Percentiles rank a stretch among this genome's conserved stretches.
phyloP scores from a whole-genome alignment of 2,113 vertebrate species.

The Mastomys coucha region DNA sequence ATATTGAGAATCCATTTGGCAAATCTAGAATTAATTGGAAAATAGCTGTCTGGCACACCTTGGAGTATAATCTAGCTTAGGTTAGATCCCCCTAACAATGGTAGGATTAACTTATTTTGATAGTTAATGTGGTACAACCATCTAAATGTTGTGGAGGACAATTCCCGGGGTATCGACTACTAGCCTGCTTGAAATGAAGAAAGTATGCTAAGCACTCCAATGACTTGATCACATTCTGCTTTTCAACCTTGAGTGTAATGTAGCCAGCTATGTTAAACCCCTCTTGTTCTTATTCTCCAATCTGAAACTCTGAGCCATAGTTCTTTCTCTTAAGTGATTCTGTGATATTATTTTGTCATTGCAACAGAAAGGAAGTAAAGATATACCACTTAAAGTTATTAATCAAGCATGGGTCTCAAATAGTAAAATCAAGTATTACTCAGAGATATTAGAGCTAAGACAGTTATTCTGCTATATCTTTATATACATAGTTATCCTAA shows the following conservation, averaged over 20 bases:
- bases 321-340: not conserved
- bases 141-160: not conserved
- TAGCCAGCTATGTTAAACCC: not conserved
- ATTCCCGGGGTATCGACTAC: no score
- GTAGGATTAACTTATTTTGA: no score
- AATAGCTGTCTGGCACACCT: not conserved
- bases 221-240: not conserved
- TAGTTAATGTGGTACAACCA: not conserved
- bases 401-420: not conserved
- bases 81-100: not conserved
- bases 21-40: not conserved
- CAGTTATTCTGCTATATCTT: not conserved
- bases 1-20: not conserved
- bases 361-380: not conserved
- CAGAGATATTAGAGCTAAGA: not conserved
- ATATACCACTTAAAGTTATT: not conserved
- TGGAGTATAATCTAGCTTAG: not conserved
- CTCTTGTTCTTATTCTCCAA: not conserved
- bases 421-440: not conserved
- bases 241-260: not conserved
- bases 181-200: not conserved
- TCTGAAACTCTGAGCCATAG: not conserved
- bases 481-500: not conserved
- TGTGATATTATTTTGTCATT: not conserved
- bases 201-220: not conserved